Conservation (phyloP, 2,888 invertebrate genomes). For the Apamea anceps region DNA sequence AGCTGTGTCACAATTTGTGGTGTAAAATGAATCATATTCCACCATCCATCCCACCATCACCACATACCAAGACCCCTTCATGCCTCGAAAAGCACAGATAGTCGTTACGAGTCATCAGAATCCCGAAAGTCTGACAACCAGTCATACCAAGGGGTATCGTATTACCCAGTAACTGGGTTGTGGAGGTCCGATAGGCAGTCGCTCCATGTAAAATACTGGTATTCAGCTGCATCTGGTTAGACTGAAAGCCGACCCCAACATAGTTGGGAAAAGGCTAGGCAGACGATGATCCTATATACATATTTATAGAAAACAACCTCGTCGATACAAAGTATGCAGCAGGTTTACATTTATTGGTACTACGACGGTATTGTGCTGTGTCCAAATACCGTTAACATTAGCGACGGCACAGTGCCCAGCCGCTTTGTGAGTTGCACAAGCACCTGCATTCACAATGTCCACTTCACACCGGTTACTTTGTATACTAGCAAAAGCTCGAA, state of each 20-base stretch:
- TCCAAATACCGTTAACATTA: slow-evolving; percentile 48
- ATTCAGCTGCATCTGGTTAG: neutral
- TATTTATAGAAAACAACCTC: neutral
- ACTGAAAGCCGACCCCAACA: neutral
- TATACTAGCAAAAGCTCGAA: slow-evolving; percentile 15
- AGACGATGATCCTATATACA: too few relatives aligned
- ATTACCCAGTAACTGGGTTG: too few relatives aligned
- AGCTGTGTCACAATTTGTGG: neutral
- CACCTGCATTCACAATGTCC: slow-evolving; percentile 32
- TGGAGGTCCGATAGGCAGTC: neutral
- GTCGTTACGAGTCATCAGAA: neutral
- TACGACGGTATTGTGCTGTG: slow-evolving; percentile 19
- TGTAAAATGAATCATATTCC: neutral
- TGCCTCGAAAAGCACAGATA: neutral
- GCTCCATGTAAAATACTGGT: neutral
- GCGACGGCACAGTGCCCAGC: slow-evolving; percentile 33
- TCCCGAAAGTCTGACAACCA: neutral
- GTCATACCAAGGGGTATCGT: too few relatives aligned
- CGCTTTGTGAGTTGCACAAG: slow-evolving; percentile 33
- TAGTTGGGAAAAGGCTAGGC: neutral
- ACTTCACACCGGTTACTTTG: slow-evolving; percentile 27
- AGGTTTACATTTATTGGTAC: slow-evolving; percentile 31
- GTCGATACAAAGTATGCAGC: slow-evolving; percentile 15
- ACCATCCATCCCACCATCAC: too few relatives aligned
- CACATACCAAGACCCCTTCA: too few relatives aligned